phyloP scores from a whole-genome alignment of 2,113 vertebrate species.

The Pampusana beccarii region DNA sequence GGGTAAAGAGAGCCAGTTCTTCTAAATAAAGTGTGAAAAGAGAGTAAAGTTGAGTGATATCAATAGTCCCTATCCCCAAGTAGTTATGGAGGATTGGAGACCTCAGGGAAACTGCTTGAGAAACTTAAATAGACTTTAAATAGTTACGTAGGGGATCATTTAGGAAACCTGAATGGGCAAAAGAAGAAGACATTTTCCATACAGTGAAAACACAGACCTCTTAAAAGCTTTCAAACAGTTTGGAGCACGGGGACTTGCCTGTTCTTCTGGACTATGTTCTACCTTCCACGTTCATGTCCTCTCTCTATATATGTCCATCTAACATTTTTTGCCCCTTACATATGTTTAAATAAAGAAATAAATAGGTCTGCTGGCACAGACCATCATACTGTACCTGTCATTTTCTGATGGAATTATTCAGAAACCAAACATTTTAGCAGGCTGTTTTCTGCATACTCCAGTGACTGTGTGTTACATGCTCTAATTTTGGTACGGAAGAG shows the following conservation, averaged over 20 bases:
- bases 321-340: background rate
- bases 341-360: background rate
- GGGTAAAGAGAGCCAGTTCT: background rate
- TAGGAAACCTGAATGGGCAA: background rate
- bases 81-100: background rate
- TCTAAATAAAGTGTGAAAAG: background rate
- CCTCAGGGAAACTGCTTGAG: background rate
- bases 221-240: background rate
- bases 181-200: background rate
- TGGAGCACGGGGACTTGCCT: background rate
- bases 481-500: background rate
- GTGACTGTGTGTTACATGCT: accelerated
- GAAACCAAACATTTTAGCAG: accelerated
- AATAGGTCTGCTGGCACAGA: background rate
- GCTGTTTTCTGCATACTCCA: background rate
- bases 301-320: accelerated
- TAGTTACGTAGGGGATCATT: background rate
- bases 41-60: background rate
- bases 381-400: background rate
- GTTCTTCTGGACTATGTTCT: background rate
- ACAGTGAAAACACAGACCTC: background rate
- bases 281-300: background rate
- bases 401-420: background rate
- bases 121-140: background rate
- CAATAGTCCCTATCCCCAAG: background rate